Percentiles rank a stretch among this genome's conserved stretches.
Conservation (phyloP, 2,797 vertebrate genomes). For the Anguilla pacifica region DNA sequence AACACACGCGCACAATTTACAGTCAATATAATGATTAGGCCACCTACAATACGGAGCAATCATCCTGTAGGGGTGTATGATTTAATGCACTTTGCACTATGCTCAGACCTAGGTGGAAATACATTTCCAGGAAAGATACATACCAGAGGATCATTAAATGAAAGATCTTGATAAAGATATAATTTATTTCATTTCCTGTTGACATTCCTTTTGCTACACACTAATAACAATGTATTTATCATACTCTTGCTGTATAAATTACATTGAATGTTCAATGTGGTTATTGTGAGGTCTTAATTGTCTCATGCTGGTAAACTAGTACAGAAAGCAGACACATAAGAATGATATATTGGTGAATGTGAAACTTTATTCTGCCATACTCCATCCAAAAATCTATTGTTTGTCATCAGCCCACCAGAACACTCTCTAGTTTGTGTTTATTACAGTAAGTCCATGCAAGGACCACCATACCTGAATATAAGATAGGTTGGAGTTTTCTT, state of each 20-base stretch:
- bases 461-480: neutral
- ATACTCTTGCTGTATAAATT: neutral
- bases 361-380: neutral
- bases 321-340: neutral
- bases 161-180: neutral
- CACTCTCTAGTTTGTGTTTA: neutral
- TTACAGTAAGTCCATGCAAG: neutral
- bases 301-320: neutral
- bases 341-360: neutral
- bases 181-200: neutral
- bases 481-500: too few species aligned
- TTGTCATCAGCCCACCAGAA: too few species aligned
- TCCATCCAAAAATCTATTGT: neutral
- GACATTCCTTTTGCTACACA: neutral
- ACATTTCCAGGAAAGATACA: neutral
- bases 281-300: neutral
- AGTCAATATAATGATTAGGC: neutral
- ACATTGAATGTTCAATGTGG: neutral
- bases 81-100: neutral
- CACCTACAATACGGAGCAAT: neutral
- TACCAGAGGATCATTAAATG: neutral
- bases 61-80: neutral
- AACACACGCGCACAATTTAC: neutral
- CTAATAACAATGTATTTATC: neutral
- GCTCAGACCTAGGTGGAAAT: neutral